phyloP scores from a whole-genome alignment of 1,140 invertebrate genomes.

The Lucilia cuprina region DNA sequence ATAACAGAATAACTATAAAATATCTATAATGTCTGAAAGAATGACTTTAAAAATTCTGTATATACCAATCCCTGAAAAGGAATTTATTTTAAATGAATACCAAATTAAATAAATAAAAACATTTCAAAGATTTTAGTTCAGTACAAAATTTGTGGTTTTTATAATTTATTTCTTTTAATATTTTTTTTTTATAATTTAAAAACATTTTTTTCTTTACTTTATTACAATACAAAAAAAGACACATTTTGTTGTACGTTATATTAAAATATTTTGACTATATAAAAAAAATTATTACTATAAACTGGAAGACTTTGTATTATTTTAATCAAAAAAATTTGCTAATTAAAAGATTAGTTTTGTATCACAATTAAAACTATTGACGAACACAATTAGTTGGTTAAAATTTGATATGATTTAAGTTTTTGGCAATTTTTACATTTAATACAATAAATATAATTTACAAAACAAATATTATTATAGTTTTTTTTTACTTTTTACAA shows the following conservation, averaged over 20 bases:
- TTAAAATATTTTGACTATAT: neutral
- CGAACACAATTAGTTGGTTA: neutral
- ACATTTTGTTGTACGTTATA: neutral
- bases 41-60: no score
- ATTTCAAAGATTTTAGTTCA: neutral
- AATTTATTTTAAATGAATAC: no score
- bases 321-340: neutral
- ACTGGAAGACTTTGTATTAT: conserved; percentile 21
- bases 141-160: neutral
- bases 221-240: neutral
- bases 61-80: no score
- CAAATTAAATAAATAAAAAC: no score
- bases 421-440: no score
- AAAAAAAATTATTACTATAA: neutral
- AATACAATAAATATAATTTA: no score
- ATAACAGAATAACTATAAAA: no score
- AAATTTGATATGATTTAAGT: no score
- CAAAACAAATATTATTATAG: no score
- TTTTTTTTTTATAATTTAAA: neutral
- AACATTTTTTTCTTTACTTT: neutral
- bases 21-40: no score
- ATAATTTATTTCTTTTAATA: neutral
- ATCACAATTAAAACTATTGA: conserved; percentile 21
- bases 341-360: neutral
- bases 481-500: no score